A percentile compares a stretch with the other conserved stretches of the same genome.
phyloP scores from a whole-genome alignment of 2,113 vertebrate genomes.

The Himantopus leucocephalus region DNA sequence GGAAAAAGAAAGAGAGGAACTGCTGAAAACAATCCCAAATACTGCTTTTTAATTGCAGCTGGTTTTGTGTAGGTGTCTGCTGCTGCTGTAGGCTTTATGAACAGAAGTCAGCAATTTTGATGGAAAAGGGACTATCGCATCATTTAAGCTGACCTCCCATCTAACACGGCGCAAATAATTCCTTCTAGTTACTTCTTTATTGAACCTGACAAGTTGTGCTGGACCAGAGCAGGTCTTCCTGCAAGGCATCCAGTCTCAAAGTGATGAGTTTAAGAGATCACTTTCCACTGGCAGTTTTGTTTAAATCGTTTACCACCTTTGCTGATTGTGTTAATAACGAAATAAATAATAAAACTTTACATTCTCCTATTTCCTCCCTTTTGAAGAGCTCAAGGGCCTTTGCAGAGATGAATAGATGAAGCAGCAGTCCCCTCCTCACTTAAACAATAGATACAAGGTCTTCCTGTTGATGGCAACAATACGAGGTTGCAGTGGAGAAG shows the following conservation, averaged over 20 bases:
- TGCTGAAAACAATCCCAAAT: not conserved
- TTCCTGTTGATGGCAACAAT: not conserved
- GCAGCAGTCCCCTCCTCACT: not conserved
- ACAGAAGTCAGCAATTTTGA: not conserved
- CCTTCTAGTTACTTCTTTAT: not conserved
- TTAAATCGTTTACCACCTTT: not conserved
- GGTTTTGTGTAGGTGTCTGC: not conserved
- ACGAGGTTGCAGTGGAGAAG: not conserved
- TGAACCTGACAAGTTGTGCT: not conserved
- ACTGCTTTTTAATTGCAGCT: not conserved
- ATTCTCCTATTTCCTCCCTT: not conserved
- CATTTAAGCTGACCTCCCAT: not conserved
- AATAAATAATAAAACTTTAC: not conserved
- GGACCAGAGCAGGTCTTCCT: not conserved
- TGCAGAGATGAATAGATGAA: not conserved
- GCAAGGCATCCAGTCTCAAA: not conserved
- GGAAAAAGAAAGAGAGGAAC: too few relatives aligned
- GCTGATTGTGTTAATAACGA: not conserved
- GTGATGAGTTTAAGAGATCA: not conserved
- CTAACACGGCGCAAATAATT: not conserved
- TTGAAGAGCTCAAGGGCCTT: not conserved
- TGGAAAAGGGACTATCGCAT: not conserved
- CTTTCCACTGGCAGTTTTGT: not conserved
- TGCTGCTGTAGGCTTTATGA: not conserved
- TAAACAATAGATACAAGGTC: not conserved